Conservation (phyloP, 1,140 invertebrate species). For the Panagrolaimus sp. region DNA sequence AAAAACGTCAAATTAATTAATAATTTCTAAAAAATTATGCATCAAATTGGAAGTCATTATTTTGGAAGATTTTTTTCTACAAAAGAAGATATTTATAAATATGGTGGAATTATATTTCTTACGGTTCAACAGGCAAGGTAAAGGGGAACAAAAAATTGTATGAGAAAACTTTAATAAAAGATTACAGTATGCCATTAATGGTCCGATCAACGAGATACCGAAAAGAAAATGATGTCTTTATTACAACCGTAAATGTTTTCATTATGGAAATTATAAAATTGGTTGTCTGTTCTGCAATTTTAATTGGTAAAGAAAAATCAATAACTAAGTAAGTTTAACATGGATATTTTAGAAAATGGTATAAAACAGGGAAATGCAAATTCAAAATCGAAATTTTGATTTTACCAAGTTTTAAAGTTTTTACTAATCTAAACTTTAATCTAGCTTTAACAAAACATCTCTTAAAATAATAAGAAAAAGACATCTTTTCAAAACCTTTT, state of each 20-base stretch:
- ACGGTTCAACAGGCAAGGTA: conserved; percentile 42
- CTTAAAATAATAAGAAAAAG: no score
- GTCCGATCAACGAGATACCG: conserved; percentile 37
- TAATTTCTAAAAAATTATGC: neutral
- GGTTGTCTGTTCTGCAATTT: conserved; percentile 37
- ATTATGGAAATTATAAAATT: conserved; percentile 48
- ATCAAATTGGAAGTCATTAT: neutral
- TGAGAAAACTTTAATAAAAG: neutral
- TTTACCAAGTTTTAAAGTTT: conserved; percentile 37
- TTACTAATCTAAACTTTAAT: conserved; percentile 3
- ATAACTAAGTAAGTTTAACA: conserved; percentile 23
- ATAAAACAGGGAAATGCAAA: no score
- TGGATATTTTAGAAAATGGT: no score
- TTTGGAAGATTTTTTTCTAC: no score
- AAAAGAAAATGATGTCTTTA: conserved; percentile 38
- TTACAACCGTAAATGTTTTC: conserved; percentile 48
- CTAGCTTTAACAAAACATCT: no score
- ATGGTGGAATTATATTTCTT: conserved; percentile 36
- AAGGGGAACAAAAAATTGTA: neutral
- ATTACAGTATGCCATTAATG: conserved; percentile 45
- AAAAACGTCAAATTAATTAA: no score
- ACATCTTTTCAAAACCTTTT: neutral
- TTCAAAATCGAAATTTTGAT: no score
- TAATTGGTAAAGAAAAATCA: conserved; percentile 31
- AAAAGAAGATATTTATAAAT: conserved; percentile 28